These are phyloP conservation scores for Rhinoptilus africanus DNA, from an alignment of 2,113 vertebrate species.

Conservation along the genomic window DNA sequence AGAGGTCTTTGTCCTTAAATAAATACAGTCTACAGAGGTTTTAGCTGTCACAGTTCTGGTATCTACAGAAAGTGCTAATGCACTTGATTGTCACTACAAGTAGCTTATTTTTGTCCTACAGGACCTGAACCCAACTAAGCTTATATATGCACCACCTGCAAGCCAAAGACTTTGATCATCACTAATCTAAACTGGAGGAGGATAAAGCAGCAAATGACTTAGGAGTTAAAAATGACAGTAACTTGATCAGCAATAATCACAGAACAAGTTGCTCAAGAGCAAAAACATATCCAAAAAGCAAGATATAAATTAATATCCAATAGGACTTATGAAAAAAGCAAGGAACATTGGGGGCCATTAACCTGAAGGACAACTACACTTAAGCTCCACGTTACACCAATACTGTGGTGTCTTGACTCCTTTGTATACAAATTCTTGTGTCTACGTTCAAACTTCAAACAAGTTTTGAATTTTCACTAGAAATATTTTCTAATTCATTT, in stretches of 20 bases:
- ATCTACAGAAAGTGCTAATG: not conserved
- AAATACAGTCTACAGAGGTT: not conserved
- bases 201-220: not conserved
- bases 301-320: not conserved
- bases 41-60: not conserved
- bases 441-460: fast-evolving
- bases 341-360: not conserved
- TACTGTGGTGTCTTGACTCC: not conserved
- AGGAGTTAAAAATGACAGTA: not conserved
- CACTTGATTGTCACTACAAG: not conserved
- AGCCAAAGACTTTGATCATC: not conserved
- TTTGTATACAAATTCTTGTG: not conserved
- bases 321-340: not conserved
- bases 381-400: not conserved
- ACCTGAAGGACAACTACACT: not conserved
- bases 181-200: not conserved
- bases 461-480: not conserved
- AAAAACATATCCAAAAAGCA: not conserved
- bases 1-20: not conserved
- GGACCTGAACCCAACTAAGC: not conserved
- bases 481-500: not conserved
- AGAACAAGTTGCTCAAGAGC: not conserved
- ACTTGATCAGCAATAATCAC: not conserved
- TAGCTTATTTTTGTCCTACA: not conserved
- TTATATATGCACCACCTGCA: not conserved